Evolutionary conservation across 2,113 vertebrate genomes (phyloP), one percentile per base, ranked within the genome.

Genomic region (Xenus cinereus): DNA sequence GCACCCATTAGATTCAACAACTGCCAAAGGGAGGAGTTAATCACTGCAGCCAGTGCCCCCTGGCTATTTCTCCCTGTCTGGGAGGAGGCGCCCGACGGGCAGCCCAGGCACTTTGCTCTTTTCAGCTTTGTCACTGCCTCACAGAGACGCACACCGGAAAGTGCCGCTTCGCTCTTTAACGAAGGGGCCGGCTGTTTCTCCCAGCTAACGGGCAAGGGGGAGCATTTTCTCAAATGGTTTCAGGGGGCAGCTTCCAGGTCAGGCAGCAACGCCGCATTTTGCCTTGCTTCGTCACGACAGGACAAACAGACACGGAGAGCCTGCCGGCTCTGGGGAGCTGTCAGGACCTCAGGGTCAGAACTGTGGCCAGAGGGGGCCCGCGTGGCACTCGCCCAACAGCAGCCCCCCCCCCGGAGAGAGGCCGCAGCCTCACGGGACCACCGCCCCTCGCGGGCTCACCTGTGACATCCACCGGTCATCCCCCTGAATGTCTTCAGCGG

Each of bases 401-500:
- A 60, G n/a, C 56, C 39, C 12, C 50, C 23, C 15, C 48, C 24
- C 28, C 32, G 5, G 3, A 12, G 12, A 30, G 15, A 43, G 19
- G 15, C 16, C 3, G 4, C 14, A 2, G 10, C 30, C 54, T 5
- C 20, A 2, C 0, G 1, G 1, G 22, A 4, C 17, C 12, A 1
- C 17, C 8, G 6, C 19, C 27, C 23, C 41, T 30, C 51, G 39
- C 53, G 5, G 35, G 92, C 97, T 93, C 77, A 99, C 99, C 99
- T 99, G 99, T 35, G 99, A 99, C 98, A 99, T 98, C 99, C 99
- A 99, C 63, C 99, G 98, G 88, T 98, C 99, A 39, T 99, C 99
- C 11, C 99, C 99, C 88, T 99, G 99, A 9, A 98, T 74, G 83
- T 99, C 99, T 89, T 99, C 98, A 0, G 99, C 99, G 2, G 98